phyloP scores from a whole-genome alignment of 2,888 invertebrate genomes.

The Holacanthella duospinosa region DNA sequence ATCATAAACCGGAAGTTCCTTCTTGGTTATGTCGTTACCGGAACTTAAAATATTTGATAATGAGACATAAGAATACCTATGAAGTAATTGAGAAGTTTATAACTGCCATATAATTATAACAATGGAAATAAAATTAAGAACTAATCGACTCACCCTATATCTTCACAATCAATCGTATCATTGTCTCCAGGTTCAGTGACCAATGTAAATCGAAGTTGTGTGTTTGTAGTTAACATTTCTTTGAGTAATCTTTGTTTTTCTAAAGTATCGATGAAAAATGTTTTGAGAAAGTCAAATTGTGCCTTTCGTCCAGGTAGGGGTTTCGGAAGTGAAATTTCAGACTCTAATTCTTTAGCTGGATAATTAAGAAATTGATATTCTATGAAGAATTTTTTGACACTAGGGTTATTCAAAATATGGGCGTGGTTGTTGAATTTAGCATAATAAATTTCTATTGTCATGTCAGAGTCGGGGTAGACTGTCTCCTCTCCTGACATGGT shows the following conservation, averaged over 20 bases:
- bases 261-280: constrained; percentile 27
- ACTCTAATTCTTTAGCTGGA: constrained; percentile 42
- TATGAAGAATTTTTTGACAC: constrained; percentile 42
- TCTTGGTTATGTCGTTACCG: constrained; percentile 11
- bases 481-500: not conserved
- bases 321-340: constrained; percentile 44
- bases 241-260: constrained; percentile 9
- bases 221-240: constrained; percentile 7
- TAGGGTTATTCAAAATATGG: constrained; percentile 32
- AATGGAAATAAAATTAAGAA: not conserved
- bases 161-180: constrained; percentile 18
- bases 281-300: constrained; percentile 44
- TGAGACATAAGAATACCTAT: constrained; percentile 15
- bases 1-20: constrained; percentile 14
- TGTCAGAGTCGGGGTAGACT: not conserved
- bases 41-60: constrained; percentile 6
- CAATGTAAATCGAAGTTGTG: constrained; percentile 10
- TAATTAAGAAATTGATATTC: constrained; percentile 43
- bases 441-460: constrained; percentile 15
- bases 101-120: not conserved
- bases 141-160: constrained; percentile 14
- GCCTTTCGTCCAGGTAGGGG: constrained; percentile 41
- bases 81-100: not conserved
- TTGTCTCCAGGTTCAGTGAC: constrained; percentile 18
- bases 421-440: constrained; percentile 9